Percentiles rank a stretch among this genome's conserved stretches.
These are phyloP conservation scores for Narcine bancroftii DNA, from an alignment of 2,113 vertebrate species.

Conservation along the genomic window DNA sequence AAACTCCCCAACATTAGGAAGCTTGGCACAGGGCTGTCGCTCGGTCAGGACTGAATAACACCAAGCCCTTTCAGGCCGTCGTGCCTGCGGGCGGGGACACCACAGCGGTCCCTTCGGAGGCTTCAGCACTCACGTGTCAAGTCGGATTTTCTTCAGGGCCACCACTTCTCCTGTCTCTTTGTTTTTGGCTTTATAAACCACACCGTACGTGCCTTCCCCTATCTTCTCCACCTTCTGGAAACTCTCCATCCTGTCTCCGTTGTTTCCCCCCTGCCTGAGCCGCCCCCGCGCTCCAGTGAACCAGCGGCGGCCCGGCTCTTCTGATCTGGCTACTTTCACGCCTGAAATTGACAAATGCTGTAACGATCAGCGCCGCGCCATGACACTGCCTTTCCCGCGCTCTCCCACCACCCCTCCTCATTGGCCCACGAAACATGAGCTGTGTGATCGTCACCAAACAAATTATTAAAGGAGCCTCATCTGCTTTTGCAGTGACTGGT, in stretches of 20 bases:
- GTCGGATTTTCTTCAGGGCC: slow-evolving; percentile 84
- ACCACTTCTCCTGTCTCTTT: slow-evolving; percentile 85
- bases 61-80: neutral
- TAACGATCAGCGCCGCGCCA: neutral
- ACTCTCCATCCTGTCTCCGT: slow-evolving; percentile 67
- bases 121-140: slow-evolving; percentile 77
- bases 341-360: neutral
- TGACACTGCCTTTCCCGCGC: slow-evolving; percentile 31
- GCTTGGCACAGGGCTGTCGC: neutral
- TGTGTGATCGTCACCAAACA: neutral
- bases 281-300: slow-evolving; percentile 1
- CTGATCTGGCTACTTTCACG: neutral
- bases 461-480: neutral
- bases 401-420: neutral
- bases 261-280: slow-evolving; percentile 16
- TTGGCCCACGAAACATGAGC: neutral
- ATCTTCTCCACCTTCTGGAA: slow-evolving; percentile 96
- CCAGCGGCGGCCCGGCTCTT: neutral
- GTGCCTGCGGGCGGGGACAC: neutral
- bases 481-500: neutral
- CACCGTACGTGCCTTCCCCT: slow-evolving; percentile 86
- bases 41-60: neutral
- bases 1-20: neutral
- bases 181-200: slow-evolving; percentile 88
- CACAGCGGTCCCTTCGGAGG: neutral